Evolutionary conservation across 2,797 vertebrate species (phyloP).

Genomic region (Menidia menidia): DNA sequence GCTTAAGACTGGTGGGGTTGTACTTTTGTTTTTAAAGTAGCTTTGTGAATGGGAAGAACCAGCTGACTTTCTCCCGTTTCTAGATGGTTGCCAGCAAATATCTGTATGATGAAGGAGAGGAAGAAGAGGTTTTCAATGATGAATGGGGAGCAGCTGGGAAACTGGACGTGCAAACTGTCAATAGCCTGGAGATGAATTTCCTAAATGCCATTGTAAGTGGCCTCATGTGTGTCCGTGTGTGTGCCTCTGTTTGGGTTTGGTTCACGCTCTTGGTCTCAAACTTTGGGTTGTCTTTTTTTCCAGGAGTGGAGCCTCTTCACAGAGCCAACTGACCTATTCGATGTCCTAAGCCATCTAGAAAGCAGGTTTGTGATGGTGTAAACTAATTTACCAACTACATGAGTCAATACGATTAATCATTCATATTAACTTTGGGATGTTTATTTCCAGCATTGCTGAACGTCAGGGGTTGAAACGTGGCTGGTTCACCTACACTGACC

Average conservation of each 20-base stretch:
- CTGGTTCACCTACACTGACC: conserved; percentile 98
- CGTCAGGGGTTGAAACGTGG: conserved; percentile 92
- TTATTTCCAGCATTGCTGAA: conserved; percentile 87
- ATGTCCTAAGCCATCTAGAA: conserved; percentile 90
- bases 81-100: conserved; percentile 99
- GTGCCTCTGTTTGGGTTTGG: not conserved
- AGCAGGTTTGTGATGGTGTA: conserved; percentile 84
- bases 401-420: too few relatives aligned
- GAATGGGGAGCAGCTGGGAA: conserved; percentile 98
- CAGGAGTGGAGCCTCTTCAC: conserved; percentile 98
- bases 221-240: not conserved
- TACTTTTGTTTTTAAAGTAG: not conserved
- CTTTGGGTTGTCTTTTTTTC: conserved; percentile 3
- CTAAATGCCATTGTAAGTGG: conserved; percentile 92
- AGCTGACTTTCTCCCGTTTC: not conserved
- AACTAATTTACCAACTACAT: too few relatives aligned
- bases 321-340: conserved; percentile 91
- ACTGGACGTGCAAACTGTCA: conserved; percentile 92
- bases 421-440: not conserved
- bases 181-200: conserved; percentile 95
- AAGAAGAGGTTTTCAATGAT: conserved; percentile 98
- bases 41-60: not conserved
- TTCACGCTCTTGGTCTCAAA: not conserved
- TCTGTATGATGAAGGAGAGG: conserved; percentile 97
- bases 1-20: not conserved